Evolutionary conservation across 2,113 vertebrate genomes (phyloP).

Genomic region (Heliornis fulica): DNA sequence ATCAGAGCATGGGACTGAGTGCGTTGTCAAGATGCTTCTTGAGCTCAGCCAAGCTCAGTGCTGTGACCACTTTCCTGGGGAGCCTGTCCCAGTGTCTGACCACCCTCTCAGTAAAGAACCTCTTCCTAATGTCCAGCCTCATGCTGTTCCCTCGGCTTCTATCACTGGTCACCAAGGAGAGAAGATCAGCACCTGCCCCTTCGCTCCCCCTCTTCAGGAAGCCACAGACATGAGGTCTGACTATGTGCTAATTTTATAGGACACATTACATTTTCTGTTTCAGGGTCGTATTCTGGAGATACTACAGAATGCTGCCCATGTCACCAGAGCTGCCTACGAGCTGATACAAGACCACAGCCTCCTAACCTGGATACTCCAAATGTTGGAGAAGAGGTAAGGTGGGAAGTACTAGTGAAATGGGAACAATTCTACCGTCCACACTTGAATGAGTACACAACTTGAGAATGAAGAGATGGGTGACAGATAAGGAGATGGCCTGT

Average conservation of each 20-base stretch:
- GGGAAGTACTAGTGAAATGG: not conserved
- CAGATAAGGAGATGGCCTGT: not conserved
- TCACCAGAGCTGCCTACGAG: conserved; percentile 84
- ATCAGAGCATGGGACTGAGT: too few relatives aligned
- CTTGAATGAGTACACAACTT: not conserved
- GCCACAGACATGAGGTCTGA: too few relatives aligned
- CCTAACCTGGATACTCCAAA: conserved; percentile 84
- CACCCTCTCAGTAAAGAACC: too few relatives aligned
- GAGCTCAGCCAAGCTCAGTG: too few relatives aligned
- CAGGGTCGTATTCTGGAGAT: conserved; percentile 86
- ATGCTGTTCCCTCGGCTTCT: too few relatives aligned
- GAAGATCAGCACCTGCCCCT: too few relatives aligned
- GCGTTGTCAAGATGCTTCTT: too few relatives aligned
- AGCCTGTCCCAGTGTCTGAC: too few relatives aligned
- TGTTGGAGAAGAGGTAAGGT: conserved; percentile 81
- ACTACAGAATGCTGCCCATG: conserved; percentile 74
- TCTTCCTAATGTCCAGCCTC: too few relatives aligned
- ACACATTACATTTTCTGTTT: not conserved
- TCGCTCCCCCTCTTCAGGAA: too few relatives aligned
- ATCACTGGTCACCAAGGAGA: too few relatives aligned
- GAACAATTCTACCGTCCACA: not conserved
- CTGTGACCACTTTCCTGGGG: too few relatives aligned
- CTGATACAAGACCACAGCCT: conserved; percentile 85
- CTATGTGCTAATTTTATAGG: not conserved
- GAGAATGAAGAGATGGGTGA: not conserved